Conservation (phyloP, 2,113 vertebrate genomes). For the Pangasianodon gigas region DNA sequence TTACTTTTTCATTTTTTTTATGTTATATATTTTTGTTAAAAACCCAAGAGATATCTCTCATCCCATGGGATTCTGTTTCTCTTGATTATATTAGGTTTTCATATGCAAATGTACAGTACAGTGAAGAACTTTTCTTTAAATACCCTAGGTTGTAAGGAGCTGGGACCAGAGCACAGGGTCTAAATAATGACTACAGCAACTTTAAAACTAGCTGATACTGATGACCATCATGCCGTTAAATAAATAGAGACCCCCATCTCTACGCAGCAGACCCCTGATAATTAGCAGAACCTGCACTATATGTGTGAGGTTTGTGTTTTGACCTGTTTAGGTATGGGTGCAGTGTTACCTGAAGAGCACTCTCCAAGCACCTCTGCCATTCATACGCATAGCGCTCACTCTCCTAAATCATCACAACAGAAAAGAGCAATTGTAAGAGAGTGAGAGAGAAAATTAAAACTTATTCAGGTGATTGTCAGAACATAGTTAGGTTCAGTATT, state of each 20-base stretch:
- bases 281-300: not conserved
- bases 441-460: not conserved
- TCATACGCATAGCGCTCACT: constrained; percentile 96
- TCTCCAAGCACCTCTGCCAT: constrained; percentile 95
- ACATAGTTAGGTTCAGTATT: not conserved
- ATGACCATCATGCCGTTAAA: not conserved
- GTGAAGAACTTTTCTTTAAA: not conserved
- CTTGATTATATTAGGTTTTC: not conserved
- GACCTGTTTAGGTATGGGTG: not conserved
- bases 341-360: constrained; percentile 84
- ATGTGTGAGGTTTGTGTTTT: not conserved
- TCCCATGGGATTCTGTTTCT: no score
- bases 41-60: not conserved
- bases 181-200: not conserved
- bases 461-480: not conserved
- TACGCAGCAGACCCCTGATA: not conserved
- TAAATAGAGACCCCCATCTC: not conserved
- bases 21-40: not conserved
- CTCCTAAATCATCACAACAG: constrained; percentile 75
- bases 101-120: not conserved
- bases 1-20: no score
- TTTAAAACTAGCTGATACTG: not conserved
- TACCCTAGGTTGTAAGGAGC: not conserved
- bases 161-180: not conserved
- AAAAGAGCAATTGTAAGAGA: not conserved